Evolutionary conservation across 2,797 vertebrate genomes (phyloP), one percentile per base, ranked within the genome.

Genomic region (Apogon hyalosoma): DNA sequence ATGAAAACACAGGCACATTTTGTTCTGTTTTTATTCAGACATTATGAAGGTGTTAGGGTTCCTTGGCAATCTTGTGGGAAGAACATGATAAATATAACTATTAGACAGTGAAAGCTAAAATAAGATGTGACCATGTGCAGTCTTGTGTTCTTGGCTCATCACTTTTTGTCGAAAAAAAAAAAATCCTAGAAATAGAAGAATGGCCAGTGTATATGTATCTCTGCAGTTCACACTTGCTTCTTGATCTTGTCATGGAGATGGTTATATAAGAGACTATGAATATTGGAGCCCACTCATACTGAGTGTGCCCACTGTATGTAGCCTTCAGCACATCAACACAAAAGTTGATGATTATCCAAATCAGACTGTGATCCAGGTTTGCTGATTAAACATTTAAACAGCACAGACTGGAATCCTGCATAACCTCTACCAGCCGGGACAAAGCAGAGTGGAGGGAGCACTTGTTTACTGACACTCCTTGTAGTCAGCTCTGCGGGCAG

Each of bases 221-320:
- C 55, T 75, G 68, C 45, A 77, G 65, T 81, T 75, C 78, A 79
- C 64, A 50, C 75, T 75, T 67, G 40, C 63, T 71, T 83, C 75
- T 69, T 77, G 77, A 77, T 78, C 68, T 78, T 75, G 66, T 86
- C 78, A 79, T 40, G 42, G 19, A 67, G 78, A 75, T 55, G 45
- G 43, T 86, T 89, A 83, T 67, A 64, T 89, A 90, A 87, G 72
- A 84, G 59, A 15, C 43, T 62, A 58, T 87, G 75, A 83, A 79
- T 88, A 68, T 76, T 86, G 80, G 58, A 71, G 80, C 87, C 82
- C 79, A 71, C 77, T 82, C 77, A 59, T 64, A 73, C 77, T 75
- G 67, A 71, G 73, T 5, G 1, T 75, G 49, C 75, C 79, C 69
- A 73, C 82, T 57, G 63, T 41, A 63, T 24, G n/a, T 33, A 63